Evolutionary conservation across 2,888 invertebrate genomes (phyloP), one percentile per base, ranked within the genome.

Genomic region (Agrilus mali): DNA sequence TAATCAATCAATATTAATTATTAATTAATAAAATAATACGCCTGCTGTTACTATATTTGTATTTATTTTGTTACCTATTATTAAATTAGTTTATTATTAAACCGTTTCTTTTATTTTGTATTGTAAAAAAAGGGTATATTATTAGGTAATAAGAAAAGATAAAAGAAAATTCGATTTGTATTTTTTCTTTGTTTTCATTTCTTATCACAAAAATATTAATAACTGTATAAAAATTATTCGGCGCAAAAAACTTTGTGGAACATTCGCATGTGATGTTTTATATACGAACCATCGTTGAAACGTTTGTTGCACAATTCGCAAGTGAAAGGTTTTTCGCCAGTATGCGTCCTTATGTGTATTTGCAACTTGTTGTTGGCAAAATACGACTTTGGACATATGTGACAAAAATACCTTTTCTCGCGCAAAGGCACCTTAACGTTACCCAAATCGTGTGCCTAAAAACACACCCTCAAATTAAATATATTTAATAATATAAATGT

Each of bases 221-320:
- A n/a, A n/a, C 12, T 40, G 13, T 5, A 40, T 4, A 40, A 15
- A 27, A 32, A 40, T 20, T 38, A 17, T 38, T 20, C 27, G 17
- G 12, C 10, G 14, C 10, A 45, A 32, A 32, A 38, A 36, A 71
- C 31, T 64, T 60, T 69, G 70, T 71, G 61, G 66, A 73, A 53
- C 65, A 66, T 52, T 69, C 72, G 69, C 68, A 72, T 47, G 70
- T 74, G 50, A 67, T 65, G 59, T 15, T 71, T 69, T 15, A 73
- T 67, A 47, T 75, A 75, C 0, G 69, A 72, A 49, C 74, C 71
- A 51, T 74, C 73, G 12, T 57, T 73, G 44, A 62, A 62, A 39
- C 55, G 48, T 40, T 61, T 62, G 10, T 57, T 53, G 46, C 62
- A 62, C 42, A 54, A 46, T 7, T 56, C 50, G 47, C 62, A 63